Percentiles rank a stretch among this genome's conserved stretches.
Conservation (phyloP, 1,140 invertebrate genomes). For the Drosophila kurseongensis region DNA sequence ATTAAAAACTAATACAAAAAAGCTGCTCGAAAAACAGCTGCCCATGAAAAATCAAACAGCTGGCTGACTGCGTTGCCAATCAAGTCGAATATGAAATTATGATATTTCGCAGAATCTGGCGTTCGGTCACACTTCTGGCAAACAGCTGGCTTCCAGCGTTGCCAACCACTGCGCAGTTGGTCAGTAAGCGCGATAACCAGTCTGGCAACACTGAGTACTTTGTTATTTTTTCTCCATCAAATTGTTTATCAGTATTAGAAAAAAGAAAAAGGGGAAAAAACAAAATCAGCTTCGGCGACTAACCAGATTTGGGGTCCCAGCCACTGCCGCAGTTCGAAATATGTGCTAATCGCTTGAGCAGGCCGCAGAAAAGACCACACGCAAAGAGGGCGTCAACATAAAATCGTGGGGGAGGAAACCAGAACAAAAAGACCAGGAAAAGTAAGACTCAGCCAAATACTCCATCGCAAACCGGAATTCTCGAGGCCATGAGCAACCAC, state of each 20-base stretch:
- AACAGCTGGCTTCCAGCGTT: slow-evolving; percentile 37
- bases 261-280: not conserved
- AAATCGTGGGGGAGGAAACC: slow-evolving; percentile 33
- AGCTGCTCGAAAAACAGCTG: slow-evolving; percentile 38
- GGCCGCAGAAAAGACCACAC: slow-evolving; percentile 23
- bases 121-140: not conserved
- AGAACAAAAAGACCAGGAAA: slow-evolving; percentile 1
- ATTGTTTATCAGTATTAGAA: slow-evolving; percentile 29
- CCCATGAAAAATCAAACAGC: slow-evolving; percentile 24
- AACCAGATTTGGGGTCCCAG: not conserved
- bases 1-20: slow-evolving; percentile 64
- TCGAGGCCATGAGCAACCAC: slow-evolving; percentile 75
- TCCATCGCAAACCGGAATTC: slow-evolving; percentile 1
- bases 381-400: slow-evolving; percentile 46
- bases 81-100: not conserved
- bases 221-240: slow-evolving; percentile 52
- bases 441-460: not conserved
- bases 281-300: too few relatives aligned
- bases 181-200: not conserved
- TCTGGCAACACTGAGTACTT: slow-evolving; percentile 45
- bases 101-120: not conserved
- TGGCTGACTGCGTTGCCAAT: slow-evolving; percentile 16
- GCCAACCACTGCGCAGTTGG: slow-evolving; percentile 19
- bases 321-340: not conserved
- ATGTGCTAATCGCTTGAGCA: slow-evolving; percentile 1